Percentiles rank a stretch among this genome's conserved stretches.
These are phyloP conservation scores for Momotus momota DNA, from an alignment of 2,797 vertebrate species.

Conservation along the genomic window DNA sequence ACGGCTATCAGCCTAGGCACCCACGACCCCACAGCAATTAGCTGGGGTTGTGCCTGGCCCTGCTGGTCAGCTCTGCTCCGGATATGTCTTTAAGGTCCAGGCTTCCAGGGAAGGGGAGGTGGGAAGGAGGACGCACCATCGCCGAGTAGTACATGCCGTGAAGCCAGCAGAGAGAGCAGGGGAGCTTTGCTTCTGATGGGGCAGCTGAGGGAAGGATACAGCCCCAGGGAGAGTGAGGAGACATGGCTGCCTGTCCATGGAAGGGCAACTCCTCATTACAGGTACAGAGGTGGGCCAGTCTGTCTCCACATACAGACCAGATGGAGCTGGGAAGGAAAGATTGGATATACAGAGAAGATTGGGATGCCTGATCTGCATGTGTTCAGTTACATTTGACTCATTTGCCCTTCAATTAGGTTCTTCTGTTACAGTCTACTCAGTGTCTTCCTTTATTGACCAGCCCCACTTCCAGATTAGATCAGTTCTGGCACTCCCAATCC, in stretches of 20 bases:
- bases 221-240: neutral
- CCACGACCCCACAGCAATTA: accelerated
- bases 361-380: neutral
- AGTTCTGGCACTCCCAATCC: too few species aligned
- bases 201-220: neutral
- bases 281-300: neutral
- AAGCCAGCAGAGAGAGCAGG: neutral
- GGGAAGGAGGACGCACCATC: accelerated
- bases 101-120: neutral
- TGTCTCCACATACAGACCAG: neutral
- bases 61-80: neutral
- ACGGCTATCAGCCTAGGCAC: neutral
- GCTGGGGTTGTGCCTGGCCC: neutral
- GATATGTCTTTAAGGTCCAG: neutral
- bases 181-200: too few species aligned
- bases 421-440: neutral
- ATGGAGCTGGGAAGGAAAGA: neutral
- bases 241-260: neutral
- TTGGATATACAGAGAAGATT: too few species aligned
- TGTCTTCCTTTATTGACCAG: neutral
- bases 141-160: neutral
- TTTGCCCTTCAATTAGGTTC: neutral
- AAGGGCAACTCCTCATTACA: neutral
- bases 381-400: neutral
- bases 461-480: neutral